Evolutionary conservation across 2,113 vertebrate species (phyloP), one percentile per base, ranked within the genome.

Genomic region (Psittacus erithacus): DNA sequence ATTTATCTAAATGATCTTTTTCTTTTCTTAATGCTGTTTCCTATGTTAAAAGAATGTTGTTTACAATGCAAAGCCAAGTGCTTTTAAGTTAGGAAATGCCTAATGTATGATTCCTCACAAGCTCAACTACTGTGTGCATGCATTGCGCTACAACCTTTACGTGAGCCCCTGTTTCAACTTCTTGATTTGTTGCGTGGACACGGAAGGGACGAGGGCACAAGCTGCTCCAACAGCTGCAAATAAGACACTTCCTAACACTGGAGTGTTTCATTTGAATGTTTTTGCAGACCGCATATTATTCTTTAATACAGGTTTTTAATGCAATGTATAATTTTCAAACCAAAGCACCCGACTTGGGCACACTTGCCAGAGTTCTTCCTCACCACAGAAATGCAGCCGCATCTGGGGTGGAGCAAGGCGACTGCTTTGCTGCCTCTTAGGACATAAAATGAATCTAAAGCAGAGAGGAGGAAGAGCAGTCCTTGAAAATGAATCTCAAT

Each of bases 21-120:
- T 69, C 20, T 65, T 62, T 68, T 60, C 84, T 49, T 14, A 31
- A 69, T 13, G 75, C 47, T 84, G 86, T 83, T 91, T 95, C 93
- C 92, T 95, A 91, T 22, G 78, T 70, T 84, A 86, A 79, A 96
- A 92, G 92, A 97, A 97, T 87, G 88, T 82, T 97, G 95, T 96
- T 96, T 95, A 96, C 60, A 78, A 31, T 29, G 65, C 77, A 90
- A 92, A 94, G 95, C 95, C 95, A 97, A 96, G 88, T 84, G 65
- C 95, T 96, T 93, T 96, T 92, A 96, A 95, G 95, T 79, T 96
- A 93, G 96, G 96, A 97, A 96, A 96, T 95, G 86, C 96, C 83
- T 87, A 86, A 91, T 93, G 93, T 92, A 82, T 89, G 96, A 96
- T 96, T 95, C 88, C 74, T 95, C 1, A 0, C 86, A 76, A 79